Evolutionary conservation across 2,888 invertebrate species (phyloP), one percentile per base, ranked within the genome.

Genomic region (Melinopterus prodromus): DNA sequence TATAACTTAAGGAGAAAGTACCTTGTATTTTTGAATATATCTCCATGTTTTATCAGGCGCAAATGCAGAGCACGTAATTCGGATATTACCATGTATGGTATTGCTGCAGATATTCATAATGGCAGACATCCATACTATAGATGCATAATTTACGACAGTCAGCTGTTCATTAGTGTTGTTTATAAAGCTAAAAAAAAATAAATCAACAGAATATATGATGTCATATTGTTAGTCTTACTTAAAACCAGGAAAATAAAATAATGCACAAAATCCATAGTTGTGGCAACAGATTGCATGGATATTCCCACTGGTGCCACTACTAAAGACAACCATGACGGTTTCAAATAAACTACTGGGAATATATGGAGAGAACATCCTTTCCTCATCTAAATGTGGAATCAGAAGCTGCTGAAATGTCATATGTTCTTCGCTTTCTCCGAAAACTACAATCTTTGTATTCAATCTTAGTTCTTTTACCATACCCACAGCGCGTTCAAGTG

Each of bases 301-400:
- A 0, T 78, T n/a, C 6, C 83, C 83, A 9, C 83, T 83, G 2
- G 83, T 83, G 0, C 84, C 84, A 80, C 84, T 84, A 14, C 83
- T 84, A 75, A 83, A 84, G 5, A 77, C 79, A 70, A 83, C 79
- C 15, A 82, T n/a, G 26, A 71, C 80, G 6, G 79, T 82, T 9
- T 82, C 80, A 36, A 38, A 78, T 14, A 80, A 7, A 79, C 76
- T 75, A n/a, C 79, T 70, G 0, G 70, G 36, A 37, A 26, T 53
- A n/a, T 72, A 78, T 76, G 81, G 82, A 71, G 80, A 72, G 76
- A 82, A 83, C 12, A 16, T 16, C 72, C 82, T 82, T 74, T 82
- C 83, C 6, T 77, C 72, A 6, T 80, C 80, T 16, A 35, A 36
- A 15, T 38, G 76, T 16, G 79, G 35, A n/a, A 80, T 72, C 26